Evolutionary conservation across 2,113 vertebrate species (phyloP).

Genomic region (Prolemur simus): DNA sequence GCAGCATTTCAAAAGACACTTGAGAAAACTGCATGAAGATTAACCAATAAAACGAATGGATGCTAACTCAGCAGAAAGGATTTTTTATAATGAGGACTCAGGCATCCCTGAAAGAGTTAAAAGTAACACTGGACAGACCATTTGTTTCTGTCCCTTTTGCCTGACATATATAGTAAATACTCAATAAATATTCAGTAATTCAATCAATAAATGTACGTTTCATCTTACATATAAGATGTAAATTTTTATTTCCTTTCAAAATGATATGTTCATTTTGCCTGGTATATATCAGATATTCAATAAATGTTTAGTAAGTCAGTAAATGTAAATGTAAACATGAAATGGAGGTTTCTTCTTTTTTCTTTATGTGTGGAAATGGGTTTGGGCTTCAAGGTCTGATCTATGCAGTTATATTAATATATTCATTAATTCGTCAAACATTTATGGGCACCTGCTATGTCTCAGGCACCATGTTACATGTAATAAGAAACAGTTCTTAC

Average conservation of each 20-base stretch:
- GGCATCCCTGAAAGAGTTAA: constrained; percentile 10
- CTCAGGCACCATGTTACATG: not conserved
- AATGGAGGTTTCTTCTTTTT: constrained; percentile 12
- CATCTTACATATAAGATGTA: not conserved
- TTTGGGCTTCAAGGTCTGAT: constrained; percentile 4
- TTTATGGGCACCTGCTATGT: not conserved
- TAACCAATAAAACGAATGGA: constrained; percentile 16
- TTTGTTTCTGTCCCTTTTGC: constrained; percentile 29
- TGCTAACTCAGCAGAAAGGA: not conserved
- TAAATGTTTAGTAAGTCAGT: constrained; percentile 51
- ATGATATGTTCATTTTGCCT: constrained; percentile 1
- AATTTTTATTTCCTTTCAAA: not conserved
- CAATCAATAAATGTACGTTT: constrained; percentile 22
- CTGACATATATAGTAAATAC: not conserved
- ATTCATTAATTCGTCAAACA: not conserved
- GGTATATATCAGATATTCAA: not conserved
- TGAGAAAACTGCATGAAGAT: constrained; percentile 46
- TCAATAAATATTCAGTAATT: constrained; percentile 53
- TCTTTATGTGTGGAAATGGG: not conserved
- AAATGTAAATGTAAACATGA: constrained; percentile 11
- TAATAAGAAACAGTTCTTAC: constrained; percentile 7
- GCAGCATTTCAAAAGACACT: not conserved
- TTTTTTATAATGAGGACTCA: not conserved
- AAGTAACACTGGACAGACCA: not conserved
- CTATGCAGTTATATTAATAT: not conserved